Percentiles rank a stretch among this genome's conserved stretches.
These are phyloP conservation scores for Coracias cyanogaster DNA, from an alignment of 2,797 vertebrate genomes.

Conservation along the genomic window DNA sequence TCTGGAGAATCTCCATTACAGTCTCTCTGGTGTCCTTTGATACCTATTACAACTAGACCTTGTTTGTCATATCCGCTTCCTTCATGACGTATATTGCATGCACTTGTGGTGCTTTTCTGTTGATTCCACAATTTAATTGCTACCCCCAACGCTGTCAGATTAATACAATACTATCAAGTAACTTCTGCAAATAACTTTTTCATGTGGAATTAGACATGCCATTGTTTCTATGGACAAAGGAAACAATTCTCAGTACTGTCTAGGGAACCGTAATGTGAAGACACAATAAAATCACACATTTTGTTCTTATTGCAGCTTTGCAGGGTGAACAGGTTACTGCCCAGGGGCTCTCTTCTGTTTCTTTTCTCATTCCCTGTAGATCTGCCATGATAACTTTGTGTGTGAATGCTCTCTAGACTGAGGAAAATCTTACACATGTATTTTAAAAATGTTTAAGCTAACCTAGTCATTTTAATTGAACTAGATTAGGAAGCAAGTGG, in stretches of 20 bases:
- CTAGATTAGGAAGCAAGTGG: background rate
- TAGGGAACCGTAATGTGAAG: conserved; percentile 28
- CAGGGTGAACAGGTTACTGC: conserved; percentile 39
- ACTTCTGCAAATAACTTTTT: conserved; percentile 39
- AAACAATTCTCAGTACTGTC: conserved; percentile 13
- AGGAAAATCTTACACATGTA: background rate
- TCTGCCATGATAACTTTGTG: background rate
- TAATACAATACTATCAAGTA: conserved; percentile 4
- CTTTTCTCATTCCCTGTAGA: background rate
- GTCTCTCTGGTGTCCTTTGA: background rate
- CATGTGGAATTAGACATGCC: background rate
- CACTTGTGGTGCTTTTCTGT: background rate
- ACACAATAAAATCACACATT: conserved; percentile 23
- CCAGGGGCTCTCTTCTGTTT: background rate
- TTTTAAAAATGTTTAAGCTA: background rate
- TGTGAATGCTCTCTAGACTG: background rate
- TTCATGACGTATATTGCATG: background rate
- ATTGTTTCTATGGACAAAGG: conserved; percentile 31
- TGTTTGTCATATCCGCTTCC: background rate
- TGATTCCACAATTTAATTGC: background rate
- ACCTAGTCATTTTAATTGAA: background rate
- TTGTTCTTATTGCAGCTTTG: conserved; percentile 35
- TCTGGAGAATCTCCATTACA: background rate
- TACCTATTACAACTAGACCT: background rate
- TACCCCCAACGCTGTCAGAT: background rate